Evolutionary conservation across 2,888 invertebrate genomes (phyloP), one percentile per base, ranked within the genome.

Genomic region (Ormyrus thymus): DNA sequence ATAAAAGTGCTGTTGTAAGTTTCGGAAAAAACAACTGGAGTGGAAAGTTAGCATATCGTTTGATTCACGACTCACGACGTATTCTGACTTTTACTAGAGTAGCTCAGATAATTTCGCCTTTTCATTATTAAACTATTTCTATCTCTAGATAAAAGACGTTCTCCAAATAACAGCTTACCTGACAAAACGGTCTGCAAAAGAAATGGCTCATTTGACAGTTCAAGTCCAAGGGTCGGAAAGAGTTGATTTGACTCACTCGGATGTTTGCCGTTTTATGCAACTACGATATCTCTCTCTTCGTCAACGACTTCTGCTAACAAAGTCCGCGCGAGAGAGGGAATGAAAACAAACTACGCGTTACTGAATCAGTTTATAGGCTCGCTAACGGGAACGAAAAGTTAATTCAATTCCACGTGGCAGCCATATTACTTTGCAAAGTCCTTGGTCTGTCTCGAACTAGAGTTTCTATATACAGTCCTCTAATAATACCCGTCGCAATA

Each of bases 321-420:
- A 1, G 15, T 50, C 29, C 2, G 29, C 13, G 43, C n/a, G n/a
- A 61, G 9, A 10, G 50, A n/a, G 51, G 13, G 5, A 53, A 46
- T 7, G 56, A n/a, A 55, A 45, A 8, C 62, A 62, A 45, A 7
- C 46, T 9, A 56, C 43, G 43, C 9, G 3, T 53, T 43, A 15
- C 15, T 43, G 10, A n/a, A 56, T 46, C 29, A 29, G 3, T 29
- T 13, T 4, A 50, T 15, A 6, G 7, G 29, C 29, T 29, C 29
- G 29, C 29, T 74, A 76, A 69, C 68, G 61, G 69, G 46, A 69
- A 68, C 61, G 50, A 43, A 56, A 73, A 65, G 43, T n/a, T 66
- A 58, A 74, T 74, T 50, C 7, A 7, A 53, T 48, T 55, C 55
- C 61, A 76, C 68, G 61, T 69, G 69, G 75, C 75, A 76, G 75